Conservation (phyloP, 2,888 invertebrate species). For the Drosophila mayaguana region DNA sequence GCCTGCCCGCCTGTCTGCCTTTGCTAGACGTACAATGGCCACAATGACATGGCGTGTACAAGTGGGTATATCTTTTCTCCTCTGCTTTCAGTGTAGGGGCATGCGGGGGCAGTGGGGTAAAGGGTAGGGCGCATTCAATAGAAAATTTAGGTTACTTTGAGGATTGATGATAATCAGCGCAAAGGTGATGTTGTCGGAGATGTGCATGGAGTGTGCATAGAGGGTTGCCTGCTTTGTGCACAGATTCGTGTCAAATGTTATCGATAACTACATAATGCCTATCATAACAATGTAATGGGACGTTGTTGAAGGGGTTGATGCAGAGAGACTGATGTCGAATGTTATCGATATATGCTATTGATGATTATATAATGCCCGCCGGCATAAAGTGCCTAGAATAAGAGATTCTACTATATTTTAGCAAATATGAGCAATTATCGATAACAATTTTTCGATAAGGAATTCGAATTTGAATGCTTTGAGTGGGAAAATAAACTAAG, state of each 20-base stretch:
- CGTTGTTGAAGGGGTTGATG: too few species aligned
- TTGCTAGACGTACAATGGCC: conserved; percentile 63
- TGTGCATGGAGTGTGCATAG: background rate
- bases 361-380: too few species aligned
- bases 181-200: conserved; percentile 1
- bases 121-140: conserved; percentile 32
- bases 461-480: background rate
- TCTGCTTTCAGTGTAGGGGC: background rate
- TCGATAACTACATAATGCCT: conserved; percentile 13
- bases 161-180: conserved; percentile 28
- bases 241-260: conserved; percentile 15
- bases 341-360: too few species aligned
- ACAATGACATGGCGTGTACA: conserved; percentile 76
- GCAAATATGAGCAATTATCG: too few species aligned
- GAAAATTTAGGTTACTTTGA: conserved; percentile 53
- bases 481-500: background rate
- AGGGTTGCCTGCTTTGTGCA: background rate
- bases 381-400: too few species aligned
- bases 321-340: too few species aligned
- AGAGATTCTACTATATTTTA: too few species aligned
- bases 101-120: background rate
- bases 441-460: too few species aligned
- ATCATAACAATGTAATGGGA: too few species aligned
- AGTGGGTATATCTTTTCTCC: conserved; percentile 43
- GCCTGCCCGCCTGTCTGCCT: conserved; percentile 36